Evolutionary conservation across 2,888 invertebrate species (phyloP).

Genomic region (Eulithis testata): DNA sequence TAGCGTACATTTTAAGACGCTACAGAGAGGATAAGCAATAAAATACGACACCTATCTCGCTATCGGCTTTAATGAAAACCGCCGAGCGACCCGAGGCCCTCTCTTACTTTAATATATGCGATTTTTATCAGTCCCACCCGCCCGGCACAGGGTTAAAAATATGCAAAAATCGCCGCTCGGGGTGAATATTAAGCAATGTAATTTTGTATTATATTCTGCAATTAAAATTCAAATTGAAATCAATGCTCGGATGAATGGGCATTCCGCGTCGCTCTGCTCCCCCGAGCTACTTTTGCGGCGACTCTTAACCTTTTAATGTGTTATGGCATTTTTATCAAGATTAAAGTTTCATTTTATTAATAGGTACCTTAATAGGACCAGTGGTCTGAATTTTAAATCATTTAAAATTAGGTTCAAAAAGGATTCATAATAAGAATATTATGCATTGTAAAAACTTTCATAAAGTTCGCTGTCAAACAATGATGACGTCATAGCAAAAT

Average conservation of each 20-base stretch:
- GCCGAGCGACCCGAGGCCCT: slow-evolving; percentile 54
- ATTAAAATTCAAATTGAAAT: slow-evolving; percentile 86
- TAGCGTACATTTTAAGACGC: slow-evolving; percentile 54
- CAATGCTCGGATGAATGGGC: slow-evolving; percentile 78
- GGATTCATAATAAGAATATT: no score
- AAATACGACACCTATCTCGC: slow-evolving; percentile 69
- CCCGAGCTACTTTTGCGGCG: slow-evolving; percentile 41
- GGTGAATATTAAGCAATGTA: slow-evolving; percentile 83
- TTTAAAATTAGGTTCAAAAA: not conserved
- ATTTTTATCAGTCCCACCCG: slow-evolving; percentile 72
- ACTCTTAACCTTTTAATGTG: slow-evolving; percentile 39
- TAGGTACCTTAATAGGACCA: not conserved
- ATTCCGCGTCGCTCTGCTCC: slow-evolving; percentile 30
- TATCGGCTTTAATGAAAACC: slow-evolving; percentile 77
- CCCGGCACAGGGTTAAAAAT: slow-evolving; percentile 74
- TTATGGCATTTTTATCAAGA: slow-evolving; percentile 27
- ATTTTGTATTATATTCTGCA: slow-evolving; percentile 83
- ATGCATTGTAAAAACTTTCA: no score
- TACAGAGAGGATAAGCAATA: slow-evolving; percentile 61
- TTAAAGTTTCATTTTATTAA: slow-evolving; percentile 15
- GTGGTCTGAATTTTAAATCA: not conserved
- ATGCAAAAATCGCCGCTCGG: slow-evolving; percentile 80
- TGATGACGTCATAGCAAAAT: no score
- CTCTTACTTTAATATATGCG: slow-evolving; percentile 73
- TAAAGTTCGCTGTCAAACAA: no score